phyloP scores from a whole-genome alignment of 2,113 vertebrate genomes.

The Galemys pyrenaicus region DNA sequence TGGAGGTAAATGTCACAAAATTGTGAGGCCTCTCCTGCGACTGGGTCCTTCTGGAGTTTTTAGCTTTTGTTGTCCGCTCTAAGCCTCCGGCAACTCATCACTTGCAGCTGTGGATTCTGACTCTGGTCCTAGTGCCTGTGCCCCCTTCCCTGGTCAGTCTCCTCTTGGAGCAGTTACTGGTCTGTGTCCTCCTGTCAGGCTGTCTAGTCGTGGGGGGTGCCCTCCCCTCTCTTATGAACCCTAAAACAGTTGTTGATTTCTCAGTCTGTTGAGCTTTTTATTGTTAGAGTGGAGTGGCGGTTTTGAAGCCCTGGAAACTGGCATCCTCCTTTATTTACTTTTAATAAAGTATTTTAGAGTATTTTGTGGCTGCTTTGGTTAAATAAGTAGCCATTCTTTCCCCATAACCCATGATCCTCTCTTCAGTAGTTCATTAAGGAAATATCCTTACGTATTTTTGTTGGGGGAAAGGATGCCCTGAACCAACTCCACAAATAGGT shows the following conservation, averaged over 20 bases:
- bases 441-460: neutral
- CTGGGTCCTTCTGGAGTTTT: neutral
- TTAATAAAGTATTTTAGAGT: too few species aligned
- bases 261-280: neutral
- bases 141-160: neutral
- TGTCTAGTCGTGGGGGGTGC: neutral
- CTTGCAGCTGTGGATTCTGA: neutral
- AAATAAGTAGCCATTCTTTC: neutral
- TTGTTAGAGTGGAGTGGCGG: neutral
- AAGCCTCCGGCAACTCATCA: neutral
- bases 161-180: neutral
- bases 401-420: neutral
- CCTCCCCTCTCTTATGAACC: neutral
- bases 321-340: neutral
- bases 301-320: neutral
- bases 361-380: neutral
- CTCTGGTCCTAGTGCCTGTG: fast-evolving
- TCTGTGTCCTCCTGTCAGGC: too few species aligned
- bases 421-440: neutral
- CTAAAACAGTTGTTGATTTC: neutral
- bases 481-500: too few species aligned
- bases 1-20: neutral
- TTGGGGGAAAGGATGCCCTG: too few species aligned
- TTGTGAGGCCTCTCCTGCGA: neutral
- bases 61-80: fast-evolving